Evolutionary conservation across 1,140 invertebrate species (phyloP).

Genomic region (Microplitis demolitor): DNA sequence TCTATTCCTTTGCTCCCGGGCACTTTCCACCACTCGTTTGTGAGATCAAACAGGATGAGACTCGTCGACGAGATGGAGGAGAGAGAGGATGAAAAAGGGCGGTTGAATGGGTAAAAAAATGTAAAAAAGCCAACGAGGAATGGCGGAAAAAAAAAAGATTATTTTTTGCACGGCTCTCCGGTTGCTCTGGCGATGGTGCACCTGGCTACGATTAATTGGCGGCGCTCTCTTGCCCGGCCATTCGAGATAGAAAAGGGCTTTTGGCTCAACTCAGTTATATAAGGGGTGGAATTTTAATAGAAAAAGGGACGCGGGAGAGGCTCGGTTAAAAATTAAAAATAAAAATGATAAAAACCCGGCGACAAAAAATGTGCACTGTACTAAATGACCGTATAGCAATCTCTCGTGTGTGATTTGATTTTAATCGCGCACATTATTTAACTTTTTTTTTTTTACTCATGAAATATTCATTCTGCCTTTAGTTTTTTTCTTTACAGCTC

Average conservation of each 20-base stretch:
- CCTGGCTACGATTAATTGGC: slow-evolving; percentile 19
- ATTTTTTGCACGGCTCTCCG: neutral
- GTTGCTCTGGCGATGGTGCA: neutral
- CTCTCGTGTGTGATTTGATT: neutral
- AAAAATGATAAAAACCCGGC: no score
- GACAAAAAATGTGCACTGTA: no score
- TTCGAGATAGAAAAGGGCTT: neutral
- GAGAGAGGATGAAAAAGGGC: neutral
- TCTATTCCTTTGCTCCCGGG: neutral
- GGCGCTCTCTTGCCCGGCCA: slow-evolving; percentile 6
- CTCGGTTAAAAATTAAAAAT: neutral
- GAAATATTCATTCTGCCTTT: neutral
- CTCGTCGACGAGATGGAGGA: neutral
- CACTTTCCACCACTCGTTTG: neutral
- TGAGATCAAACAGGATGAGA: slow-evolving; percentile 13
- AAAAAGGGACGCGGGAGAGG: neutral
- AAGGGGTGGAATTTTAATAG: slow-evolving; percentile 12
- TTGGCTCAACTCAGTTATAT: neutral
- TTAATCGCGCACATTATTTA: slow-evolving; percentile 1
- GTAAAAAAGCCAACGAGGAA: no score
- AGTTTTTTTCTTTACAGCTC: neutral
- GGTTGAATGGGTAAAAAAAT: neutral
- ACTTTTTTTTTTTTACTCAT: neutral
- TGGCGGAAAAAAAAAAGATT: neutral
- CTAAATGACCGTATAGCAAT: neutral